Evolutionary conservation across 37 sponge, comb jelly and placozoan species (phyloP).

Genomic region (Bolinopsis microptera): DNA sequence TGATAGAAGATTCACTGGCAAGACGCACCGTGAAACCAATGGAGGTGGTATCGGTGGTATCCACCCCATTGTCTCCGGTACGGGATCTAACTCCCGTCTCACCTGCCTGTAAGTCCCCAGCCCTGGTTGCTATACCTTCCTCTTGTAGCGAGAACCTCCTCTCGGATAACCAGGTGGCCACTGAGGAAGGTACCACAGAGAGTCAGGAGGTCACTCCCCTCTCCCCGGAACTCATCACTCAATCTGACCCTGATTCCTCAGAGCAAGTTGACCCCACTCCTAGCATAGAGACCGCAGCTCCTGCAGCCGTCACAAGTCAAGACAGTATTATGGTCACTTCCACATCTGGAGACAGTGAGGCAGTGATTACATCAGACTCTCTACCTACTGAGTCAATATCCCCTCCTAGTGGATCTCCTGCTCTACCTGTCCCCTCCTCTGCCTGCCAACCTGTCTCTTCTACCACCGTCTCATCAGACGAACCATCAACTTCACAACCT

Average conservation of each 20-base stretch:
- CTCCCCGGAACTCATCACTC: neutral
- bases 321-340: neutral
- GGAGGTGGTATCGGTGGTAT: neutral
- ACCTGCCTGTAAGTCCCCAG: neutral
- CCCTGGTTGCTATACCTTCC: neutral
- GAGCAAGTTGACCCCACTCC: neutral
- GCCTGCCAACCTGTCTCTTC: neutral
- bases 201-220: neutral
- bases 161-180: neutral
- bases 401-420: neutral
- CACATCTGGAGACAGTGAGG: neutral
- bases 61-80: neutral
- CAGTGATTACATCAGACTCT: neutral
- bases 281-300: neutral
- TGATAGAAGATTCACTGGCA: constrained; percentile 28
- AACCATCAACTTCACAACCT: neutral
- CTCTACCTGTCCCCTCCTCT: neutral
- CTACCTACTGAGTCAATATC: neutral
- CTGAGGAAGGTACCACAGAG: neutral
- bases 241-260: neutral
- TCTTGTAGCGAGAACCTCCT: neutral
- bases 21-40: neutral
- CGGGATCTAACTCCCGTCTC: neutral
- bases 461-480: neutral
- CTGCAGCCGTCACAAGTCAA: neutral